These are phyloP conservation scores for Progne subis DNA, from an alignment of 2,113 vertebrate species.

Conservation along the genomic window DNA sequence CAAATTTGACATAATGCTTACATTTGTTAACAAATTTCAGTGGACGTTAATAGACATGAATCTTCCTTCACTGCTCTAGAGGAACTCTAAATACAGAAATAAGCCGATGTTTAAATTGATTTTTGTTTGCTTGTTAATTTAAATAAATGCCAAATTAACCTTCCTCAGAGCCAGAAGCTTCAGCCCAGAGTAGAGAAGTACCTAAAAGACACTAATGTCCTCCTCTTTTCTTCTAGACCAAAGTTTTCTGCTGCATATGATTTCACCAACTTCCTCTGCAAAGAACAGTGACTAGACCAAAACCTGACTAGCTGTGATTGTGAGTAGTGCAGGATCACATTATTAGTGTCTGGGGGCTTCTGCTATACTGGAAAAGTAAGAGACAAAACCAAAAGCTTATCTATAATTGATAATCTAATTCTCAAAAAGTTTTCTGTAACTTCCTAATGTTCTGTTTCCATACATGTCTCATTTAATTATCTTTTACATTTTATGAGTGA, in stretches of 20 bases:
- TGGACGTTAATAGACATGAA: not conserved
- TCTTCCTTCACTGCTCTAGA: not conserved
- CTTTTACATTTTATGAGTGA: not conserved
- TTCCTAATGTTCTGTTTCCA: not conserved
- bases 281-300: not conserved
- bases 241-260: not conserved
- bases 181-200: not conserved
- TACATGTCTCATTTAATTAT: not conserved
- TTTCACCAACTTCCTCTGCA: not conserved
- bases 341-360: not conserved
- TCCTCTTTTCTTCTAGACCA: not conserved
- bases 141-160: not conserved
- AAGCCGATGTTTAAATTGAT: accelerated
- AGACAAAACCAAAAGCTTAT: not conserved
- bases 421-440: not conserved
- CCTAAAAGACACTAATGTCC: not conserved
- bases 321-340: not conserved
- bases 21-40: not conserved
- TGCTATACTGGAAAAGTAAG: not conserved
- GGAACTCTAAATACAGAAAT: not conserved
- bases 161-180: not conserved
- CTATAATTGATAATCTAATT: not conserved
- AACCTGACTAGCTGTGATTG: not conserved
- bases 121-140: not conserved
- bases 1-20: not conserved